Evolutionary conservation across 35 echinoderm and acorn worm species (phyloP).

Genomic region (Heliocidaris erythrogramma): DNA sequence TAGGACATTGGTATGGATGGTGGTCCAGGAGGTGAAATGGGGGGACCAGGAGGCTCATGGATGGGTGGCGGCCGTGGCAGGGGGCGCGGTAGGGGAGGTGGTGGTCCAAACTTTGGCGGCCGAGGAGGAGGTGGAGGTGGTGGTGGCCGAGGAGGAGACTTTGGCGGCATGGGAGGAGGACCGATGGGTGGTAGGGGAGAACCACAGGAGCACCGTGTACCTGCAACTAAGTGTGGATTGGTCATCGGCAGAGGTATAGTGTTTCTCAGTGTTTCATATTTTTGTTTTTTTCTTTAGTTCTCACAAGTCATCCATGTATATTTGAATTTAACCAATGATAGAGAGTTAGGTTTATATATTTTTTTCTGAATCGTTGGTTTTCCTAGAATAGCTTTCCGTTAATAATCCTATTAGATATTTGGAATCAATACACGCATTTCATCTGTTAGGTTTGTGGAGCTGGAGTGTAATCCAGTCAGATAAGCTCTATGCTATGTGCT

Average conservation of each 20-base stretch:
- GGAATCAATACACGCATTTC: neutral
- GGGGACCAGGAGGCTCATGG: conserved; percentile 20
- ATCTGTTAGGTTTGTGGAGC: neutral
- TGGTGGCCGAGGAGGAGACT: conserved; percentile 41
- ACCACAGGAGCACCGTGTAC: conserved; percentile 60
- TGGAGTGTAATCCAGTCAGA: neutral
- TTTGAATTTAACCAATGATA: neutral
- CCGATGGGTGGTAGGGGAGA: conserved; percentile 26
- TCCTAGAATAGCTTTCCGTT: too few relatives aligned
- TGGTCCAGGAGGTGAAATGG: neutral
- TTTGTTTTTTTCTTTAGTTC: too few relatives aligned
- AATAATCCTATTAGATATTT: too few relatives aligned
- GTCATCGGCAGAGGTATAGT: conserved; percentile 85
- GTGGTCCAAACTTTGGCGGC: conserved; percentile 47
- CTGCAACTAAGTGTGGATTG: conserved; percentile 81
- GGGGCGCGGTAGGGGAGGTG: conserved; percentile 77
- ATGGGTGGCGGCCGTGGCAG: conserved; percentile 46
- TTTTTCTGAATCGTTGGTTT: too few relatives aligned
- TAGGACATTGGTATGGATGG: conserved; percentile 35
- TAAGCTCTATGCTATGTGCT: neutral
- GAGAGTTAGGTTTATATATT: neutral
- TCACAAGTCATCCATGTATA: too few relatives aligned
- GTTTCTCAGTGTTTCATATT: neutral
- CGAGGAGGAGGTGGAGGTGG: conserved; percentile 62
- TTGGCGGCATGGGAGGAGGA: conserved; percentile 46